Evolutionary conservation across 2,888 invertebrate species (phyloP).

Genomic region (Druceiella hillmani): DNA sequence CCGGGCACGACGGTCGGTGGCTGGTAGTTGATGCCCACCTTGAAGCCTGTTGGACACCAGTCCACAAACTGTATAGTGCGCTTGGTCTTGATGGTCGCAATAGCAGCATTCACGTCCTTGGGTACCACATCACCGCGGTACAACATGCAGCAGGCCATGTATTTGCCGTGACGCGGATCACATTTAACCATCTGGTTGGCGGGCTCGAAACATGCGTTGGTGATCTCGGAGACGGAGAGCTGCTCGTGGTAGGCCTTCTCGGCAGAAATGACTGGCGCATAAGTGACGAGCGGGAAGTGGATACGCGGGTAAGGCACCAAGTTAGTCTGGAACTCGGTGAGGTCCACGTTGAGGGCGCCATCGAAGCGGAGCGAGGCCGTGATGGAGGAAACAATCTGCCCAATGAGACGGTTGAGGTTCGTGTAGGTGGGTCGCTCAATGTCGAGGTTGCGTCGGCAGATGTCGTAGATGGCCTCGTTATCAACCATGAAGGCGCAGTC

Average conservation of each 20-base stretch:
- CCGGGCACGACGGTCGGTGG: conserved; percentile 85
- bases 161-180: conserved; percentile 85
- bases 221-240: conserved; percentile 85
- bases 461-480: conserved; percentile 85
- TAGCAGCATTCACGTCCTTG: conserved; percentile 90
- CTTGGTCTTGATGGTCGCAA: conserved; percentile 91
- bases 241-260: conserved; percentile 94
- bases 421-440: conserved; percentile 95
- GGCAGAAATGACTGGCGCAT: conserved; percentile 87
- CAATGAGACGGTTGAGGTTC: conserved; percentile 90
- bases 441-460: conserved; percentile 88
- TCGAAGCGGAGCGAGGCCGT: conserved; percentile 89
- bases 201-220: conserved; percentile 92
- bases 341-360: conserved; percentile 86
- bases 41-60: conserved; percentile 79
- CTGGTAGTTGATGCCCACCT: conserved; percentile 83
- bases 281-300: conserved; percentile 88
- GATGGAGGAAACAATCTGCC: conserved; percentile 89
- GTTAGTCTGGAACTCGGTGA: conserved; percentile 91
- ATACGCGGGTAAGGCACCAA: conserved; percentile 93
- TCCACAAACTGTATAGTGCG: conserved; percentile 91
- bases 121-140: conserved; percentile 93
- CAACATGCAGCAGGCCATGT: conserved; percentile 94
- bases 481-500: conserved; percentile 96
- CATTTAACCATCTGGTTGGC: conserved; percentile 95